These are phyloP conservation scores for Zaprionus taronus DNA, from an alignment of 1,140 invertebrate genomes.

Conservation along the genomic window DNA sequence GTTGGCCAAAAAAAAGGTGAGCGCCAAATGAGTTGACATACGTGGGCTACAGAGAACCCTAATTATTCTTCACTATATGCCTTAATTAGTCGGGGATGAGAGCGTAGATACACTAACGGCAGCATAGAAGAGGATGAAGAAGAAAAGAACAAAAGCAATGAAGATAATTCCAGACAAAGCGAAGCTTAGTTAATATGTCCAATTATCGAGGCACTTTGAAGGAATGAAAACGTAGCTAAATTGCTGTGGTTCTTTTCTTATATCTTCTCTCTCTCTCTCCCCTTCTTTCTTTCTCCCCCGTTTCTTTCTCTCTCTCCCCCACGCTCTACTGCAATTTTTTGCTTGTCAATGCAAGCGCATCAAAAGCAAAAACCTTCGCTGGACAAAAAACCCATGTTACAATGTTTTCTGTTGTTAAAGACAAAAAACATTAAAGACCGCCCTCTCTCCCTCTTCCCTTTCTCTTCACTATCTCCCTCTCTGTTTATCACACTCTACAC, in stretches of 20 bases:
- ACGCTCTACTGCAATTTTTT: conserved; percentile 8
- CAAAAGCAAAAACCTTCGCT: conserved; percentile 51
- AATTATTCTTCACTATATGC: background rate
- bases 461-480: background rate
- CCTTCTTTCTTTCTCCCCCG: background rate
- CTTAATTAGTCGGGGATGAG: background rate
- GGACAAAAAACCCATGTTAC: conserved; percentile 30
- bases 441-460: background rate
- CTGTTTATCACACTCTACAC: background rate
- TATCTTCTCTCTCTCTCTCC: background rate
- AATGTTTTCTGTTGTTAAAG: conserved; percentile 66
- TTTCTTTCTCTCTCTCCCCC: background rate
- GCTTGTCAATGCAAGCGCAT: conserved; percentile 25
- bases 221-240: background rate
- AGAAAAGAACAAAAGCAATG: background rate
- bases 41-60: background rate
- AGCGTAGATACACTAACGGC: background rate
- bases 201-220: background rate
- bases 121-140: background rate
- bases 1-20: conserved; percentile 8
- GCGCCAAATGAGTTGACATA: conserved; percentile 23
- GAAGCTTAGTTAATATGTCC: background rate
- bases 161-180: background rate
- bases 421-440: conserved; percentile 28
- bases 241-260: background rate